phyloP scores from a whole-genome alignment of 2,888 invertebrate species.

The Amphipyra berbera region DNA sequence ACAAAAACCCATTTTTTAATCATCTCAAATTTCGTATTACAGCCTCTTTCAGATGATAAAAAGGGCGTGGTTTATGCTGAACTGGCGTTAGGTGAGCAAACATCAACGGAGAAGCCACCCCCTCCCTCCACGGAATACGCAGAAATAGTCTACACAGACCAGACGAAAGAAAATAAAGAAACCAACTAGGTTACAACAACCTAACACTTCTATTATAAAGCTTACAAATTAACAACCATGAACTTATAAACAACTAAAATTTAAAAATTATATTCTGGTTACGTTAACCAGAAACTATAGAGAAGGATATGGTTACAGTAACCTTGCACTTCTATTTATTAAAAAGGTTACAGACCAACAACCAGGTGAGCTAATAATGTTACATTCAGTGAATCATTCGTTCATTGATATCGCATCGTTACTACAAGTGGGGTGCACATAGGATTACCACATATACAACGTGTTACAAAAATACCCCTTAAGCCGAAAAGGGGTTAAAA shows the following conservation, averaged over 20 bases:
- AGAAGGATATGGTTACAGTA: not conserved
- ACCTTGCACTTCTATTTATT: not conserved
- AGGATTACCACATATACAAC: no score
- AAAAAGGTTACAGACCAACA: no score
- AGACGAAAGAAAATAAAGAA: constrained; percentile 80
- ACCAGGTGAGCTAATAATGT: no score
- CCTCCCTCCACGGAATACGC: constrained; percentile 92
- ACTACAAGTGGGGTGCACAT: no score
- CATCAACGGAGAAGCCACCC: constrained; percentile 76
- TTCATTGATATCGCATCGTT: no score
- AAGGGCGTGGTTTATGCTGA: constrained; percentile 93
- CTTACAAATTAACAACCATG: not conserved
- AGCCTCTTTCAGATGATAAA: constrained; percentile 87
- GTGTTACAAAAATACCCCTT: no score
- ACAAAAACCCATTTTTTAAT: no score
- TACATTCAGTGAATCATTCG: no score
- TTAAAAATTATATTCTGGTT: constrained; percentile 19
- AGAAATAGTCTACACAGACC: constrained; percentile 94
- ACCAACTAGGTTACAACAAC: constrained; percentile 31
- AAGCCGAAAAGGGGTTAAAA: no score
- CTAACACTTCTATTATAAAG: not conserved
- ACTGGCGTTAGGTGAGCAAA: constrained; percentile 89
- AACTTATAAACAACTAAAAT: not conserved
- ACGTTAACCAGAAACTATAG: constrained; percentile 15
- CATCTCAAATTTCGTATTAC: constrained; percentile 34